Conservation (phyloP, 2,888 invertebrate genomes). For the Phortica okadai region DNA sequence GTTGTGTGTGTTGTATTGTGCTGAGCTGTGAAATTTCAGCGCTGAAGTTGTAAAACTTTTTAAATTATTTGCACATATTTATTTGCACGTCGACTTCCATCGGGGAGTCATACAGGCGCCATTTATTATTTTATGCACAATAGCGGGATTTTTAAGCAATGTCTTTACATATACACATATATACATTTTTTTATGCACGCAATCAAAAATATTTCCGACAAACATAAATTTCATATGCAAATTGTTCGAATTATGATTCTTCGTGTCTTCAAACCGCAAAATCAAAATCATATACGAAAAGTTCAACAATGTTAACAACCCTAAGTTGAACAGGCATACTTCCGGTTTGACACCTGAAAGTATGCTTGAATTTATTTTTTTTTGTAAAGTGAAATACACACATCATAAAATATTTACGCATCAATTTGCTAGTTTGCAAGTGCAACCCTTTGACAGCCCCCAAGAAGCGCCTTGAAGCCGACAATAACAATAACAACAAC, state of each 20-base stretch:
- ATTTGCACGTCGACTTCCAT: slow-evolving; percentile 19
- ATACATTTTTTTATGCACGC: neutral
- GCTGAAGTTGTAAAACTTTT: slow-evolving; percentile 6
- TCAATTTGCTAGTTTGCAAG: slow-evolving; percentile 55
- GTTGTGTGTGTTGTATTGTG: neutral
- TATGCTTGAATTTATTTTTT: neutral
- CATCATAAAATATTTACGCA: slow-evolving; percentile 67
- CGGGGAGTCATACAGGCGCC: neutral
- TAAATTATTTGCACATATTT: slow-evolving; percentile 30
- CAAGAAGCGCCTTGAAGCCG: too few relatives aligned
- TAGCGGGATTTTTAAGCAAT: neutral
- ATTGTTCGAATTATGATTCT: neutral
- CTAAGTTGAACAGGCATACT: neutral
- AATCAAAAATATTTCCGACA: slow-evolving; percentile 8
- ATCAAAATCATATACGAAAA: neutral
- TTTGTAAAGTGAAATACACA: slow-evolving; percentile 45
- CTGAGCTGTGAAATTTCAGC: neutral
- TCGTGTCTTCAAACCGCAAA: slow-evolving; percentile 8
- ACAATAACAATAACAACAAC: too few relatives aligned
- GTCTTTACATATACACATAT: neutral
- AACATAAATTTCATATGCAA: slow-evolving; percentile 8
- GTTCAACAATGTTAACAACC: neutral
- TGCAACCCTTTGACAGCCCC: neutral
- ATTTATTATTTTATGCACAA: neutral
- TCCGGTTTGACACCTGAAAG: slow-evolving; percentile 12